Evolutionary conservation across 2,888 invertebrate species (phyloP).

Genomic region (Diaperis boleti): DNA sequence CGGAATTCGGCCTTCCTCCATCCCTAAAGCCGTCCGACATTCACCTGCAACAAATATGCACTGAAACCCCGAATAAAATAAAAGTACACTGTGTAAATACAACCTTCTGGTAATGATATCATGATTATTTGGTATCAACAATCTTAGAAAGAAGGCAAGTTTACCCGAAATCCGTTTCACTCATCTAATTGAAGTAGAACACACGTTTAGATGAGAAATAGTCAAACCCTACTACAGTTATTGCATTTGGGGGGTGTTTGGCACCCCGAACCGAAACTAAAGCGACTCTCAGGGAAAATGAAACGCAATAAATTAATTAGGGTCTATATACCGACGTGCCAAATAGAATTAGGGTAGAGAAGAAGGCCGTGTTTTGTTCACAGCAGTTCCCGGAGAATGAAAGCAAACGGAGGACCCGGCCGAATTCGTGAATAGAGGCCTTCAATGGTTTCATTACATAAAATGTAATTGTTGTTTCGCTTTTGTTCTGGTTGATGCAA

Average conservation of each 20-base stretch:
- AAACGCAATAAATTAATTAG: conserved; percentile 64
- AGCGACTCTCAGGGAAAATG: conserved; percentile 57
- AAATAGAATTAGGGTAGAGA: conserved; percentile 49
- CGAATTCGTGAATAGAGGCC: conserved; percentile 28
- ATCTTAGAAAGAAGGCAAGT: too few species aligned
- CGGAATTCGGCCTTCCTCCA: conserved; percentile 88
- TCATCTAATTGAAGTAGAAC: conserved; percentile 44
- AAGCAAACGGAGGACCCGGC: conserved; percentile 14
- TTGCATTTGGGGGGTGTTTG: conserved; percentile 45
- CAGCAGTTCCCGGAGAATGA: conserved; percentile 22
- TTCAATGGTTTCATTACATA: conserved; percentile 22
- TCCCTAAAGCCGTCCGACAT: conserved; percentile 83
- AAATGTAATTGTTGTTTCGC: conserved; percentile 28
- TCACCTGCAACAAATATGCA: conserved; percentile 68
- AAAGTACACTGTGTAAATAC: neutral
- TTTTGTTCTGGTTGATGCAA: conserved; percentile 19
- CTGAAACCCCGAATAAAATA: neutral
- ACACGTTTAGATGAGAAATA: conserved; percentile 43
- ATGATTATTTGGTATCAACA: neutral
- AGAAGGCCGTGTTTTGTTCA: conserved; percentile 28
- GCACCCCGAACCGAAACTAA: conserved; percentile 44
- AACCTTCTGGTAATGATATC: neutral
- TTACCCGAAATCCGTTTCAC: conserved; percentile 19
- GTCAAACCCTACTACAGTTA: conserved; percentile 44
- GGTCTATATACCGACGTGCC: conserved; percentile 57